phyloP scores from a whole-genome alignment of 2,113 vertebrate genomes.

The Cricetomys ansorgei region DNA sequence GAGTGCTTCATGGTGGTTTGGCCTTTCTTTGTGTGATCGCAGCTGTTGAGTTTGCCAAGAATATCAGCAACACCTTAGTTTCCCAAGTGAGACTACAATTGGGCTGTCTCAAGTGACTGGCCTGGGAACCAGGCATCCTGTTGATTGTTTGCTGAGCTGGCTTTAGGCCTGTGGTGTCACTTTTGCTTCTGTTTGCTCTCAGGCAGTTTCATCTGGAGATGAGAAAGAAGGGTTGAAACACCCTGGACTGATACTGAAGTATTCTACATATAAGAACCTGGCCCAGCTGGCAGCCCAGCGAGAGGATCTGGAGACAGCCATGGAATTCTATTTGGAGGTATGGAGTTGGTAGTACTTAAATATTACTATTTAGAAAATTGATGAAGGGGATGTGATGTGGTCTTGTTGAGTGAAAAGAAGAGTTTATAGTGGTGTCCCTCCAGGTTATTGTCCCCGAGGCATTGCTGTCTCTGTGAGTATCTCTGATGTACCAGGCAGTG shows the following conservation, averaged over 20 bases:
- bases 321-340: conserved; percentile 98
- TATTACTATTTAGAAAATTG: background rate
- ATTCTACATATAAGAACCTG: conserved; percentile 98
- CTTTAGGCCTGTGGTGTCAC: background rate
- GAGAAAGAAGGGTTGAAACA: conserved; percentile 96
- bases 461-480: background rate
- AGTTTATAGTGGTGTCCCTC: background rate
- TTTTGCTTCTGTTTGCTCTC: background rate
- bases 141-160: background rate
- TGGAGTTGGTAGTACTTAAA: background rate
- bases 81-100: background rate
- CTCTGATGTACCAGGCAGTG: background rate
- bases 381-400: background rate
- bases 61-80: background rate
- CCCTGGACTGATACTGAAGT: conserved; percentile 97
- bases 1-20: background rate
- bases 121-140: background rate
- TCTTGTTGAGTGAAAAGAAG: background rate
- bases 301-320: conserved; percentile 94
- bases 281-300: conserved; percentile 93
- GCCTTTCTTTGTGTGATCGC: background rate
- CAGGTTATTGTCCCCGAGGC: background rate
- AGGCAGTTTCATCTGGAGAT: conserved; percentile 95
- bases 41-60: background rate
- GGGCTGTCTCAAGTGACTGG: background rate